phyloP scores from a whole-genome alignment of 2,888 invertebrate species.

The Anticlea derivata region DNA sequence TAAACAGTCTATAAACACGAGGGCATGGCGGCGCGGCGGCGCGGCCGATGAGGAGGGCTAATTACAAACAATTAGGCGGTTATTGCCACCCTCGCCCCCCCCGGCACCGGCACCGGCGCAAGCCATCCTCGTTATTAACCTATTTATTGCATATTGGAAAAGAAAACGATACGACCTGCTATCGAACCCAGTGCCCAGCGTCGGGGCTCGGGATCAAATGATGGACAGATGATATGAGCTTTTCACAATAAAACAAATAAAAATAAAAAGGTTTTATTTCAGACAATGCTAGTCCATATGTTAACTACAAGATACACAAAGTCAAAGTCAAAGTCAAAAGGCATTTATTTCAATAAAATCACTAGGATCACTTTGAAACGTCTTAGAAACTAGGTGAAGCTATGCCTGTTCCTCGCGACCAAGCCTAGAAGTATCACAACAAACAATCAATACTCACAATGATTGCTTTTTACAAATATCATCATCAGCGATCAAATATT shows the following conservation, averaged over 20 bases:
- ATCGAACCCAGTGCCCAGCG: slow-evolving; percentile 1
- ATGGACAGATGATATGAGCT: slow-evolving; percentile 26
- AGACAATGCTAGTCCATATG: too few relatives aligned
- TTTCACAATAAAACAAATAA: slow-evolving; percentile 19
- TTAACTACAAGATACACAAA: too few relatives aligned
- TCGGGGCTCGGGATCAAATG: slow-evolving; percentile 14
- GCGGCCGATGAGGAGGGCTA: slow-evolving; percentile 55
- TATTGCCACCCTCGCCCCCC: slow-evolving; percentile 55
- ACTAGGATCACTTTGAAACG: too few relatives aligned
- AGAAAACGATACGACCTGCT: slow-evolving; percentile 49
- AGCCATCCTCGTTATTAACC: slow-evolving; percentile 56
- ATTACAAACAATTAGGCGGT: slow-evolving; percentile 76
- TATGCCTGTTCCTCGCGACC: too few relatives aligned
- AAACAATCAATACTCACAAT: too few relatives aligned
- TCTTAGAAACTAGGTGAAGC: too few relatives aligned
- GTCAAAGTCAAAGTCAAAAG: too few relatives aligned
- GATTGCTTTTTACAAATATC: too few relatives aligned
- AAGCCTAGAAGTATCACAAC: too few relatives aligned
- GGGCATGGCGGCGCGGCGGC: slow-evolving; percentile 37
- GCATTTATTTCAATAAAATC: too few relatives aligned
- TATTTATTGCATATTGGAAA: slow-evolving; percentile 76
- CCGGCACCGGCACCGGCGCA: slow-evolving; percentile 38
- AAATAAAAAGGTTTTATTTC: too few relatives aligned
- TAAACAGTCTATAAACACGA: slow-evolving; percentile 75
- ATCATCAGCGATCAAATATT: slow-evolving; percentile 5